Percentiles rank a stretch among this genome's conserved stretches.
These are phyloP conservation scores for Phoxinus phoxinus DNA, from an alignment of 2,113 vertebrate species.

Conservation along the genomic window DNA sequence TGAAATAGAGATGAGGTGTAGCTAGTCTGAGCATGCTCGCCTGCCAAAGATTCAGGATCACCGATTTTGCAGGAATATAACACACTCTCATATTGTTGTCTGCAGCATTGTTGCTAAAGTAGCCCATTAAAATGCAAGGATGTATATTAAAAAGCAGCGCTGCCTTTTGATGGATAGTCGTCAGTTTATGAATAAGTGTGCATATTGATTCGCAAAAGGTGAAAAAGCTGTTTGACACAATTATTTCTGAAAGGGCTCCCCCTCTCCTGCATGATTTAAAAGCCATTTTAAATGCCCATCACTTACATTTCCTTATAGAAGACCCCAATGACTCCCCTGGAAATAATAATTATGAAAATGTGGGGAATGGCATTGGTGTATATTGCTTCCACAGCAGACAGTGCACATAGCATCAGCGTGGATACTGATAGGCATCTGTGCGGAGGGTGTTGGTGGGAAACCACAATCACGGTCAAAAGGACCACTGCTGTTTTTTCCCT, in stretches of 20 bases:
- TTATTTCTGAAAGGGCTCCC: conserved; percentile 77
- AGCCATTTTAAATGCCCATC: conserved; percentile 81
- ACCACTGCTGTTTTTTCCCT: conserved; percentile 45
- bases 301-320: conserved; percentile 77
- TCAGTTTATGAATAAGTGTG: conserved; percentile 76
- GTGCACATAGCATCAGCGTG: conserved; percentile 59
- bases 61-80: conserved; percentile 71
- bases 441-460: conserved; percentile 62
- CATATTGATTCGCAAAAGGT: conserved; percentile 83
- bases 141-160: conserved; percentile 81
- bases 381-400: conserved; percentile 73
- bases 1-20: conserved; percentile 45
- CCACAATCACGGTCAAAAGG: conserved; percentile 60
- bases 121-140: conserved; percentile 81
- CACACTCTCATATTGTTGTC: conserved; percentile 75
- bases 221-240: conserved; percentile 82
- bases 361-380: conserved; percentile 62
- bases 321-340: conserved; percentile 74
- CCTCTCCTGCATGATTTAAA: conserved; percentile 78
- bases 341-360: conserved; percentile 84
- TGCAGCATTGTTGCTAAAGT: conserved; percentile 76
- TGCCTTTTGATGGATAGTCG: conserved; percentile 75
- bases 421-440: conserved; percentile 75
- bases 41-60: conserved; percentile 70
- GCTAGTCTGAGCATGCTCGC: conserved; percentile 50